Evolutionary conservation across 2,888 invertebrate species (phyloP), one percentile per base, ranked within the genome.

Genomic region (Galeruca laticollis): DNA sequence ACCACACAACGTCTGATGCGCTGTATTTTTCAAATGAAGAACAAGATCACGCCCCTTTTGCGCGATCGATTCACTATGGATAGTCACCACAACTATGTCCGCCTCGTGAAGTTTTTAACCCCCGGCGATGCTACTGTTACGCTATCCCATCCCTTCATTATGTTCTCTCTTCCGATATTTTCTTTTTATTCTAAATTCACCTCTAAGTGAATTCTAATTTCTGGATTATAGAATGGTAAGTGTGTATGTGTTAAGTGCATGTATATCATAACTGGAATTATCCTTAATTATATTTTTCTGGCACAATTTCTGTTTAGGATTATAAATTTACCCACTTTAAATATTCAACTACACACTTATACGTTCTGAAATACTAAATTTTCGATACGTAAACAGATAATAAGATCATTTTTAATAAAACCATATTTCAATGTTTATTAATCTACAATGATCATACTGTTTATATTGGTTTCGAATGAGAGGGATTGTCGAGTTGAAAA

Each of bases 1-100:
- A 11, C 20, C 4, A 52, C 11, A 13, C 13, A 52, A 47, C 8
- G 15, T 47, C 26, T 21, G 52, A 52, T 52, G 52, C 52, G 35
- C 56, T 47, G 15, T 8, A 5, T 47, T 15, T 47, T 15, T 15
- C 11, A 57, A 5, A 35, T 33, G 35, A 57, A n/a, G 35, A 57
- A 57, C 33, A 57, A 31, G 31, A 57, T 33, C 56, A 57, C 56
- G 56, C 56, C 56, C 56, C 56, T 35, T 33, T 57, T 18, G 10
- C 56, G 56, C 56, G 35, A 57, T 57, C 56, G 56, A 57, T 57
- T 26, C 21, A 31, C 13, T 31, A 54, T 54, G 54, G 54, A 57
- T 15, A 57, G 56, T 35, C 56, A 57, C 56, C 15, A 57, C 56
- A 33, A 57, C 18, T 18, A 57, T 57, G 56, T 57, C 54, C n/a